Evolutionary conservation across 2,113 vertebrate genomes (phyloP).

Genomic region (Delphinus delphis): DNA sequence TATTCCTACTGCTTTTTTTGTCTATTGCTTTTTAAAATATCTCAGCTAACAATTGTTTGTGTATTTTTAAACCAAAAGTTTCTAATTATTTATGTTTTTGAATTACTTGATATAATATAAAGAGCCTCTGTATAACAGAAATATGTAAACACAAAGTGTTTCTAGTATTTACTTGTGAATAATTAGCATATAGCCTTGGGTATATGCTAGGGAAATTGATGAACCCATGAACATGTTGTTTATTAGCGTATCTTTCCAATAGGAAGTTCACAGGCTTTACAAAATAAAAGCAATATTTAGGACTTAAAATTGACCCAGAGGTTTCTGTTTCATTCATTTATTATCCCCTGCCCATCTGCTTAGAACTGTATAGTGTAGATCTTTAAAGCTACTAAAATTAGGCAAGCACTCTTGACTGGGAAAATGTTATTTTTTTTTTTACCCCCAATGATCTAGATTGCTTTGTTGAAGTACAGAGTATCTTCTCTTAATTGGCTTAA

Average conservation of each 20-base stretch:
- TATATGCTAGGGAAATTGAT: not conserved
- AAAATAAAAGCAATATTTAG: constrained; percentile 26
- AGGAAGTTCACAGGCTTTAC: not conserved
- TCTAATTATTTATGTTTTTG: not conserved
- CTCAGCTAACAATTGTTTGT: not conserved
- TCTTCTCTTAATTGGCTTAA: not conserved
- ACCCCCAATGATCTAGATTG: not conserved
- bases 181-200: not conserved
- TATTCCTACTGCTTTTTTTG: not conserved
- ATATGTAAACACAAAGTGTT: constrained; percentile 8
- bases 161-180: constrained; percentile 15
- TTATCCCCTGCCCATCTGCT: not conserved
- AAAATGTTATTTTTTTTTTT: not conserved
- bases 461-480: not conserved
- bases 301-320: not conserved
- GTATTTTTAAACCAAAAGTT: constrained; percentile 35
- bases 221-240: not conserved
- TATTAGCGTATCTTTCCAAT: not conserved
- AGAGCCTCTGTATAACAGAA: constrained; percentile 18
- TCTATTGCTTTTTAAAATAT: not conserved
- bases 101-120: not conserved
- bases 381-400: not conserved
- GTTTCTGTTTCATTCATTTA: not conserved
- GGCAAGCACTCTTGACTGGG: not conserved
- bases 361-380: not conserved